Percentiles rank a stretch among this genome's conserved stretches.
Conservation (phyloP, 2,888 invertebrate genomes). For the Caenorhabditis sp. region DNA sequence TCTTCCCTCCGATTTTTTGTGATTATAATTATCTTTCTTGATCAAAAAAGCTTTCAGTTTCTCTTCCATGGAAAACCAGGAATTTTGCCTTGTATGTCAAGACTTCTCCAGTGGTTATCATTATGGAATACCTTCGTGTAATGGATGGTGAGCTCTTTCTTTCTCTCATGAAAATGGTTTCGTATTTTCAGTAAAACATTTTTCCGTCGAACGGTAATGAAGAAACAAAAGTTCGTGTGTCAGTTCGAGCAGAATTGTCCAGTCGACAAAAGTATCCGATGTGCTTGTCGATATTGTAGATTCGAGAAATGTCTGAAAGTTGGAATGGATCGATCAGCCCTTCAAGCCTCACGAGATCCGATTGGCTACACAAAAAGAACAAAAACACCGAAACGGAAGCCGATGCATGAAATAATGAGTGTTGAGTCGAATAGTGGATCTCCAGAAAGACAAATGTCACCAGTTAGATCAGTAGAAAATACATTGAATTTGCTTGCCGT, state of each 20-base stretch:
- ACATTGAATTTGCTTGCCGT: constrained; percentile 23
- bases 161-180: no score
- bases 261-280: constrained; percentile 80
- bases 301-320: constrained; percentile 77
- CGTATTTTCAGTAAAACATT: constrained; percentile 79
- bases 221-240: constrained; percentile 81
- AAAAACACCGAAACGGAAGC: constrained; percentile 61
- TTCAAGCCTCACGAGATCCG: constrained; percentile 83
- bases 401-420: constrained; percentile 25
- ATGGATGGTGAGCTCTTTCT: constrained; percentile 72
- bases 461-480: constrained; percentile 27
- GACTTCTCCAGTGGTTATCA: constrained; percentile 81
- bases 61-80: constrained; percentile 57
- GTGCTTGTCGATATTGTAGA: constrained; percentile 82
- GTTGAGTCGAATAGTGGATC: constrained; percentile 28
- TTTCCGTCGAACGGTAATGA: constrained; percentile 83
- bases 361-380: constrained; percentile 83
- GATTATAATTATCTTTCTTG: not conserved
- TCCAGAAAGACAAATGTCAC: constrained; percentile 42
- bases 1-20: not conserved
- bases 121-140: constrained; percentile 81
- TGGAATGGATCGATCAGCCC: constrained; percentile 76
- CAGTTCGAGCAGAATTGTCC: constrained; percentile 78
- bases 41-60: constrained; percentile 5
- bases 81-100: constrained; percentile 77